These are phyloP conservation scores for Hymenopus coronatus DNA, from an alignment of 2,888 invertebrate genomes.

Conservation along the genomic window DNA sequence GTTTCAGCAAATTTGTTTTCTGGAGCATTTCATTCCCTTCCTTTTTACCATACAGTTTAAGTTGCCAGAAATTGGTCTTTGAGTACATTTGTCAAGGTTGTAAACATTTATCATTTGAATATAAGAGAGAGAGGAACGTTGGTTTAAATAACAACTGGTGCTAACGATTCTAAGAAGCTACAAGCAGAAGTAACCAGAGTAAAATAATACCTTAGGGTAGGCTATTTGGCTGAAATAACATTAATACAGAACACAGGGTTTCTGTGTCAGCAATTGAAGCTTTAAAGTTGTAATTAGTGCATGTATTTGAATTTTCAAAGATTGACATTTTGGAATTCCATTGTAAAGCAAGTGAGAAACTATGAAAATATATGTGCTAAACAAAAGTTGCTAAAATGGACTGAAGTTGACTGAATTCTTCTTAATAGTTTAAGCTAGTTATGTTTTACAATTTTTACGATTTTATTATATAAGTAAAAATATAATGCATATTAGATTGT, in stretches of 20 bases:
- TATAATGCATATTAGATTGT: neutral
- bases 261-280: neutral
- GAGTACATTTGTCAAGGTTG: no score
- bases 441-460: neutral
- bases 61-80: no score
- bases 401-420: neutral
- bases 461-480: neutral
- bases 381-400: neutral
- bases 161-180: neutral
- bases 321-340: neutral
- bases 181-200: neutral
- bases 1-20: no score
- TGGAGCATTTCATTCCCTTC: no score
- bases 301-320: neutral
- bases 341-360: neutral
- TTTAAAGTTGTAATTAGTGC: neutral
- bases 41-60: no score
- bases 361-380: neutral
- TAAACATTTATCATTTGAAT: no score
- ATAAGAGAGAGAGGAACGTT: no score
- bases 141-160: no score
- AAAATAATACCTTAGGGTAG: neutral
- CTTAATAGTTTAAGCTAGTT: neutral
- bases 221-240: neutral
- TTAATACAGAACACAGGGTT: neutral